Base-by-base conservation (phyloP, 2,888 invertebrate species). In the Cremastobaeus sp. region DNA sequence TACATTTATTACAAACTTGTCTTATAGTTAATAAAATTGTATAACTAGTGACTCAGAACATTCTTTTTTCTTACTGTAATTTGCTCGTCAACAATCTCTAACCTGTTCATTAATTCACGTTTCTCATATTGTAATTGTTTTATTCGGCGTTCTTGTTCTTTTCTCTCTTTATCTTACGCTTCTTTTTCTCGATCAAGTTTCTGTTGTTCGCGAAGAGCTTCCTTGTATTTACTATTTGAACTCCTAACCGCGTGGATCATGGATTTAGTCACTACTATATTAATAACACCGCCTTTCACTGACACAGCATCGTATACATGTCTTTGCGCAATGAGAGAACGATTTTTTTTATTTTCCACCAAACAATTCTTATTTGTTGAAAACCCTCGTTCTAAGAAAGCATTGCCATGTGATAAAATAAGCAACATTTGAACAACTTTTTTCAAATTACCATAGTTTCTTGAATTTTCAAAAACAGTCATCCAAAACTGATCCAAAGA, bases 321-420 rank as follows among this genome's bases (percentile, higher is more conserved):
- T 21, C 50, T 18, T 8, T 48, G 48, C 5, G 34, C 48, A 32
- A 48, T 34, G 2, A 48, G 18, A 1, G 48, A 48, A 5, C 35
- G 21, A 6, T 52, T 6, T 52, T 52, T 35, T 35, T 21, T 12
- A 21, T 52, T 34, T 52, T 52, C 35, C 0, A 52, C 5, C 21
- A 52, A 3, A 52, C 50, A 52, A 6, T 52, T 35, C 14, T 52
- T 52, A 20, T 48, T 48, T 20, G 20, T 32, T 6, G 48, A 48
- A 48, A 48, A 48, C n/a, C 48, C 48, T 34, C 48, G 32, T 6
- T 48, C 48, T n/a, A 48, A 20, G 14, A 32, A 48, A 48, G 34
- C 32, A 34, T 48, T 48, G 32, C 48, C 48, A 20, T 48, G 34
- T 20, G 34, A 48, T 34, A 48, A 34, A 11, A 48, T 34, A 9